Evolutionary conservation across 2,888 invertebrate species (phyloP).

Genomic region (Cetonia aurata): DNA sequence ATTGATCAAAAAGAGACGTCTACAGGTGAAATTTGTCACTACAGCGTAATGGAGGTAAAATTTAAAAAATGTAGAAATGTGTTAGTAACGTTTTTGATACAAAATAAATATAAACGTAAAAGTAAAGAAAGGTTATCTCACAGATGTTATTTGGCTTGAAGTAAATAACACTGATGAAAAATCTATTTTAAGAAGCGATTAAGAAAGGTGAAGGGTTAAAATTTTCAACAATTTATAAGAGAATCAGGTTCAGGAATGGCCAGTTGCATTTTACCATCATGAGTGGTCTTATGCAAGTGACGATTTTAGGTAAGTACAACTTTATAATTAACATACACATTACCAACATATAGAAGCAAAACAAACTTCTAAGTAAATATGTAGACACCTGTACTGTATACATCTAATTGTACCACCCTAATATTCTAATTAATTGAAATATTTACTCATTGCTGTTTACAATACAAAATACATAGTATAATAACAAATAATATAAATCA

Average conservation of each 20-base stretch:
- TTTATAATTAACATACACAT: not conserved
- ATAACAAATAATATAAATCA: no score
- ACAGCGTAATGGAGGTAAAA: conserved; percentile 1
- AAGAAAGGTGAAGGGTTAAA: conserved; percentile 43
- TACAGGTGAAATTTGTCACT: conserved; percentile 15
- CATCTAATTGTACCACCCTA: no score
- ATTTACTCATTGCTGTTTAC: no score
- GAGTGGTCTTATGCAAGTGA: conserved; percentile 39
- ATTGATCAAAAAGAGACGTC: conserved; percentile 21
- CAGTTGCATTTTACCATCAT: conserved; percentile 47
- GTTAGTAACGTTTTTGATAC: not conserved
- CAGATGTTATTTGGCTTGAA: conserved; percentile 1
- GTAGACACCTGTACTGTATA: no score
- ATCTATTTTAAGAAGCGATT: conserved; percentile 36
- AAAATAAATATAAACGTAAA: conserved; percentile 1
- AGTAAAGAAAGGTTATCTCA: conserved; percentile 29
- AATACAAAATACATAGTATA: no score
- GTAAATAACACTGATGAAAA: conserved; percentile 32
- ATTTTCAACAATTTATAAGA: conserved; percentile 42
- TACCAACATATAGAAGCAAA: not conserved
- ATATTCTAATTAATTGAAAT: no score
- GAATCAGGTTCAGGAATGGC: not conserved
- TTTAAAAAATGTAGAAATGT: conserved; percentile 1
- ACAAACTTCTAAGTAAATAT: not conserved
- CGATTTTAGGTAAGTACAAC: conserved; percentile 46